A percentile compares a stretch with the other conserved stretches of the same genome.
Evolutionary conservation across 2,113 vertebrate species (phyloP).

Genomic region (Carlito syrichta): DNA sequence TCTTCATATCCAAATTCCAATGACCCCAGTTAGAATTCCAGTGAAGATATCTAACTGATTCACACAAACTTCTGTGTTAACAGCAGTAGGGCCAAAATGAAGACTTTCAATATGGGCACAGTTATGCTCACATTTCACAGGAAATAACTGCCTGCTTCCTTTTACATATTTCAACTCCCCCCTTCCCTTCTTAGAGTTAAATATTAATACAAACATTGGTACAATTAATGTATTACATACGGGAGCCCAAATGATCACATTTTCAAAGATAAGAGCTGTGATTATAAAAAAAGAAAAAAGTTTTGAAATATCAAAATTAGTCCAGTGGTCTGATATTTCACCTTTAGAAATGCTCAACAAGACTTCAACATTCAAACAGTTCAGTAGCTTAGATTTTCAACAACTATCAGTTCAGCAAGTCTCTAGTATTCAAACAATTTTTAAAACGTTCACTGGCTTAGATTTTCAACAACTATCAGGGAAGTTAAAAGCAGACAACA

Average conservation of each 20-base stretch:
- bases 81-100: not conserved
- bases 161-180: no score
- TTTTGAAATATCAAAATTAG: not conserved
- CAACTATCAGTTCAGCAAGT: no score
- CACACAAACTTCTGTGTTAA: not conserved
- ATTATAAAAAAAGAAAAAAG: not conserved
- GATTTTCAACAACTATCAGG: not conserved
- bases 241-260: not conserved
- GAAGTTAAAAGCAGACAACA: conserved; percentile 33
- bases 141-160: not conserved
- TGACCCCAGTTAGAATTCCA: not conserved
- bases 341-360: not conserved
- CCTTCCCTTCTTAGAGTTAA: not conserved
- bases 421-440: not conserved
- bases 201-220: not conserved
- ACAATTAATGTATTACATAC: not conserved
- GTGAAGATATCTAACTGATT: not conserved
- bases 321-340: not conserved
- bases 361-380: no score
- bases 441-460: not conserved
- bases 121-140: not conserved
- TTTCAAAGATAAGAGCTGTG: not conserved
- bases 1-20: not conserved
- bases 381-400: no score
- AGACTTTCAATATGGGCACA: not conserved